Conservation (phyloP, 2,888 invertebrate genomes). For the Leptinotarsa rubiginosa region DNA sequence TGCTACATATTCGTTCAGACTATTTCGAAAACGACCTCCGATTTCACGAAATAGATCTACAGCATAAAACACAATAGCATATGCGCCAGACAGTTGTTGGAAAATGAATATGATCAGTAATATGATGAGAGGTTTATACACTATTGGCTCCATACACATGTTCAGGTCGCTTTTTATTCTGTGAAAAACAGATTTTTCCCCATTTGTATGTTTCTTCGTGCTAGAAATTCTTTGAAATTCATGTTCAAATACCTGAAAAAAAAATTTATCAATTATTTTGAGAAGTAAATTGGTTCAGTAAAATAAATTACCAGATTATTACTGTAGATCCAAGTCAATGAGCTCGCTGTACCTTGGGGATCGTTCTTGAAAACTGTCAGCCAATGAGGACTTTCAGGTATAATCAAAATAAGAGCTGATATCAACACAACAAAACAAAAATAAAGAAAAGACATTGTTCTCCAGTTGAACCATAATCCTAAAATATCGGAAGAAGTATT, state of each 20-base stretch:
- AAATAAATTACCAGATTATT: slow-evolving; percentile 60
- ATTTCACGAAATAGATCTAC: slow-evolving; percentile 68
- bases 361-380: slow-evolving; percentile 66
- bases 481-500: neutral
- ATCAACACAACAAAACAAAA: slow-evolving; percentile 61
- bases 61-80: slow-evolving; percentile 72
- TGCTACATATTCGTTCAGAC: slow-evolving; percentile 67
- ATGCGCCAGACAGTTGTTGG: slow-evolving; percentile 71
- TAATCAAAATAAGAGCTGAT: slow-evolving; percentile 60
- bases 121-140: slow-evolving; percentile 69
- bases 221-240: slow-evolving; percentile 52
- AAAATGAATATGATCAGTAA: slow-evolving; percentile 67
- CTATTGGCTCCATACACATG: slow-evolving; percentile 60
- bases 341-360: slow-evolving; percentile 58
- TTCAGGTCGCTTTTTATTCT: slow-evolving; percentile 50
- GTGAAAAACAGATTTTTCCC: slow-evolving; percentile 45
- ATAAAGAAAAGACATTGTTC: slow-evolving; percentile 66
- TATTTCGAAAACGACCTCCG: slow-evolving; percentile 65
- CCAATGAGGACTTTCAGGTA: slow-evolving; percentile 74
- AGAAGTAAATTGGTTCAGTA: neutral
- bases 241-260: slow-evolving; percentile 46
- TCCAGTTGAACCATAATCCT: slow-evolving; percentile 68
- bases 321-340: slow-evolving; percentile 67
- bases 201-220: slow-evolving; percentile 35
- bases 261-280: neutral